These are phyloP conservation scores for Macroglossus sobrinus DNA, from an alignment of 2,113 vertebrate genomes.

Conservation along the genomic window DNA sequence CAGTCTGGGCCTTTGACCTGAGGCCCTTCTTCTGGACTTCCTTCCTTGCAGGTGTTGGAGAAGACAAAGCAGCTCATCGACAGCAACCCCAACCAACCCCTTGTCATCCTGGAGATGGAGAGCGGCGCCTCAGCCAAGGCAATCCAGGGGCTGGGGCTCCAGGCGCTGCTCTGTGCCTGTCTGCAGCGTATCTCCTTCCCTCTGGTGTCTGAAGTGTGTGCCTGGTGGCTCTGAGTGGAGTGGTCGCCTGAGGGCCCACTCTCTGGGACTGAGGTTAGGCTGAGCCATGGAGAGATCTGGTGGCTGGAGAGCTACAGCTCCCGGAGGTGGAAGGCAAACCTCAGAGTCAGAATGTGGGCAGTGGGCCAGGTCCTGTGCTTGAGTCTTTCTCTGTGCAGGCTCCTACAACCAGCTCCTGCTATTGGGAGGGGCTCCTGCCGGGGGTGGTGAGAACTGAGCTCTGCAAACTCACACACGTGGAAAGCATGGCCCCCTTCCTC, in stretches of 20 bases:
- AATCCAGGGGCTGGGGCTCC: background rate
- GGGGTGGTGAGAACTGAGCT: background rate
- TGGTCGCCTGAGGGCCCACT: background rate
- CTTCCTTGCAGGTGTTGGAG: slow-evolving; percentile 88
- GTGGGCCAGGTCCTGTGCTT: background rate
- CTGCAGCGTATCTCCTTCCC: background rate
- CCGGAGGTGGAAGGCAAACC: background rate
- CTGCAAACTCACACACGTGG: background rate
- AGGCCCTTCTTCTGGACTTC: background rate
- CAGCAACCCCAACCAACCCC: slow-evolving; percentile 90
- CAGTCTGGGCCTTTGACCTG: background rate
- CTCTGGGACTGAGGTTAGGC: background rate
- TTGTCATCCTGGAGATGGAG: slow-evolving; percentile 97
- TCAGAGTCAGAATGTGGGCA: background rate
- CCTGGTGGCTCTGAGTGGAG: background rate
- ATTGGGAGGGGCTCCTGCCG: too few relatives aligned
- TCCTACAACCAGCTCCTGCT: background rate
- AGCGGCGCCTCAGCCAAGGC: slow-evolving; percentile 96
- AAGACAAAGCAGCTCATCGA: slow-evolving; percentile 95
- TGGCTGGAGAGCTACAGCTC: background rate
- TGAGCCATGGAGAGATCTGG: background rate
- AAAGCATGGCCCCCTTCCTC: background rate
- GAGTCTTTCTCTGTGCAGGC: too few relatives aligned
- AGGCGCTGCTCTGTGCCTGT: background rate
- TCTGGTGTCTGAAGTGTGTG: background rate